Evolutionary conservation across 2,797 vertebrate species (phyloP), one percentile per base, ranked within the genome.

Genomic region (Urosaurus nigricauda): DNA sequence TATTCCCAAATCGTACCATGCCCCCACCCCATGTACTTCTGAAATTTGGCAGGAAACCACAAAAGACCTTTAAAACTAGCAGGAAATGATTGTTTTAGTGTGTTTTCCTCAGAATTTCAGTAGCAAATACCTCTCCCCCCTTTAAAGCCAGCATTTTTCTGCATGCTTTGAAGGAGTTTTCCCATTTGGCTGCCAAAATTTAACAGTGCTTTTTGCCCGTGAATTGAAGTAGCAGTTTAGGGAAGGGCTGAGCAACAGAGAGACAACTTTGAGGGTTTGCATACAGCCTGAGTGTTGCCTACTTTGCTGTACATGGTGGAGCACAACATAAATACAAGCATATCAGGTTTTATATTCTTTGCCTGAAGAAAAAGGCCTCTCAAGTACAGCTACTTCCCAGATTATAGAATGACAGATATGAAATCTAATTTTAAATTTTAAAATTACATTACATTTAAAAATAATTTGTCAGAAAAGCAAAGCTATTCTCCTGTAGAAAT

Each of bases 311-410:
- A 16, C 12, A 80, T 32, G 73, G 0, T 11, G 74, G 40, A 6
- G 84, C 83, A 68, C 0, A 68, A 73, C 87, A 89, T 79, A 92
- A 89, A 92, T 89, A 84, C 43, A 43, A 2, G 5, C 43, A 43
- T 90, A 85, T 35, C 91, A 70, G 83, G 90, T 90, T 93, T 90
- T 93, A 93, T 92, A 89, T 92, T 88, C 92, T 73, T 81, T 83
- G 89, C 84, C 73, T 78, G 89, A 93, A 87, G 87, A 75, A 94
- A 94, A 93, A 94, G 63, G 29, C 43, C 93, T 93, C 56, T 91
- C 87, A 93, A 91, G 74, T 24, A 4, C 51, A 12, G 17, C 53
- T 56, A 1, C 83, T 74, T 73, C 11, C 13, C 35, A 37, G 37
- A 58, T 77, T 74, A 32, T 4, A 32, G 8, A 11, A 51, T 5